These are phyloP conservation scores for Mesocricetus auratus DNA, from an alignment of 2,113 vertebrate genomes.

Conservation along the genomic window DNA sequence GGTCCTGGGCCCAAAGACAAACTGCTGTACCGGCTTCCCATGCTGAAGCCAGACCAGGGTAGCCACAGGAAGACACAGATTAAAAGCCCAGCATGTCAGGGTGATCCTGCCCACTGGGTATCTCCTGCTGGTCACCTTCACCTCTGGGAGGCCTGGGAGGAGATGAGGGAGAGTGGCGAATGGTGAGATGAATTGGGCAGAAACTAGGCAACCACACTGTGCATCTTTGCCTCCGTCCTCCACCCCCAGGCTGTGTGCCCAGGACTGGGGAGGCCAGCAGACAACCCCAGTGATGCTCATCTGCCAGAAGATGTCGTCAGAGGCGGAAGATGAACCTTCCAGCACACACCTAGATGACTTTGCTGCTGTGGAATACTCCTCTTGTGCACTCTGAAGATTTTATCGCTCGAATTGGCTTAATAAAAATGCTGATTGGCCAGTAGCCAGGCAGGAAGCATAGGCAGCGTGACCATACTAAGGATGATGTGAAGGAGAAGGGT, in stretches of 20 bases:
- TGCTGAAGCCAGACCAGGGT: not conserved
- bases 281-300: not conserved
- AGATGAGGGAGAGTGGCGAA: not conserved
- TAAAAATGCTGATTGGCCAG: too few species aligned
- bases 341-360: not conserved
- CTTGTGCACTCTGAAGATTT: too few species aligned
- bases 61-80: not conserved
- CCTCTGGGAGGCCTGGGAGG: not conserved
- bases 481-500: too few species aligned
- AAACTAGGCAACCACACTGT: not conserved
- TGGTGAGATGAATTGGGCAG: not conserved
- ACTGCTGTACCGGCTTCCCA: not conserved
- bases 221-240: not conserved
- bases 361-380: too few species aligned
- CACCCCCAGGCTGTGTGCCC: too few species aligned
- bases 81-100: not conserved
- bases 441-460: too few species aligned
- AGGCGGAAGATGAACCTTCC: not conserved
- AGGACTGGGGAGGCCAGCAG: not conserved
- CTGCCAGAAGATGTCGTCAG: not conserved
- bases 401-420: too few species aligned
- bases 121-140: not conserved
- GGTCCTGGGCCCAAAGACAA: not conserved
- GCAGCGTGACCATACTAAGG: too few species aligned
- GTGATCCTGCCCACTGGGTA: not conserved